Evolutionary conservation across 1,140 invertebrate species (phyloP).

Genomic region (Antheraea mylitta): DNA sequence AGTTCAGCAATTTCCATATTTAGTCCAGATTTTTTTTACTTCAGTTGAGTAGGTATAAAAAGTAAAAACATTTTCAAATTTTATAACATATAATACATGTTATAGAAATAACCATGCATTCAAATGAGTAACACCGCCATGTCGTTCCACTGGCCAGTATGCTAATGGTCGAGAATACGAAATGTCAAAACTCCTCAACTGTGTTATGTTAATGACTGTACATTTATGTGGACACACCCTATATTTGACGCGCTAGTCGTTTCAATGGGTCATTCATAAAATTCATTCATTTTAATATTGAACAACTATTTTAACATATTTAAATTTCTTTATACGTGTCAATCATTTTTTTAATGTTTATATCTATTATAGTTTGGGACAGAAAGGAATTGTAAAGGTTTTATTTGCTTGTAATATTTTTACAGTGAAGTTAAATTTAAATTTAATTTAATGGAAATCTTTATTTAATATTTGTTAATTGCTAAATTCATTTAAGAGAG

Average conservation of each 20-base stretch:
- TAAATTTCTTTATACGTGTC: slow-evolving; percentile 1
- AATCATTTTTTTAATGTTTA: background rate
- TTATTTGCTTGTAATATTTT: background rate
- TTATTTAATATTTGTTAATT: no score
- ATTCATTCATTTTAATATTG: slow-evolving; percentile 3
- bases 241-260: slow-evolving; percentile 34
- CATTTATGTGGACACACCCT: slow-evolving; percentile 57
- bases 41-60: background rate
- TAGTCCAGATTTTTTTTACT: background rate
- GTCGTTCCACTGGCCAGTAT: slow-evolving; percentile 59
- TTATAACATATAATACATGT: background rate
- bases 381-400: background rate
- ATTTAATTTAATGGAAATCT: no score
- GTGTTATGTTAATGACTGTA: slow-evolving; percentile 65
- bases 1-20: no score
- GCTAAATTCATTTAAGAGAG: no score
- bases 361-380: background rate
- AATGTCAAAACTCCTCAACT: slow-evolving; percentile 50
- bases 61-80: background rate
- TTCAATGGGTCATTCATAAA: slow-evolving; percentile 56
- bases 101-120: slow-evolving; percentile 14
- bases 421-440: no score
- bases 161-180: slow-evolving; percentile 58
- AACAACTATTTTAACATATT: slow-evolving; percentile 4
- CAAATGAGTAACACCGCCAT: slow-evolving; percentile 16